Evolutionary conservation across 2,888 invertebrate genomes (phyloP).

Genomic region (Strigamia maritima): DNA sequence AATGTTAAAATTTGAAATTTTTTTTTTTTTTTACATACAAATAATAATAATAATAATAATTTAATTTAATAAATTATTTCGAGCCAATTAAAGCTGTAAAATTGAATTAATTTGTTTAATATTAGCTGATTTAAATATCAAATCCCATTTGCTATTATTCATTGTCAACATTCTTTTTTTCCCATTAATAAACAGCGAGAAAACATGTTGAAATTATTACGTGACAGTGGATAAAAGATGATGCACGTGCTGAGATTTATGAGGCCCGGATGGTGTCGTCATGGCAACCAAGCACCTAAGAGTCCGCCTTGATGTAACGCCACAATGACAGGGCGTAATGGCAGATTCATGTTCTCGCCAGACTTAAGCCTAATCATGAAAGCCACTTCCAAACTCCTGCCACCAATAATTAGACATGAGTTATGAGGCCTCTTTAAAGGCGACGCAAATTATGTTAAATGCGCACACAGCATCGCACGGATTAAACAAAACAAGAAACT

Average conservation of each 20-base stretch:
- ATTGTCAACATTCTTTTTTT: background rate
- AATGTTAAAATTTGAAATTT: background rate
- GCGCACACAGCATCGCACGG: background rate
- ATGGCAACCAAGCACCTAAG: constrained; percentile 26
- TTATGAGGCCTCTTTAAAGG: constrained; percentile 15
- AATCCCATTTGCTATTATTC: background rate
- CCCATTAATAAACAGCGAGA: background rate
- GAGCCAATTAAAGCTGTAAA: background rate
- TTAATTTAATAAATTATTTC: background rate
- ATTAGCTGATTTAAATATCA: background rate
- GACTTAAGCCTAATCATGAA: constrained; percentile 34
- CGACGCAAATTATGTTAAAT: constrained; percentile 25
- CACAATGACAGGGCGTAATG: constrained; percentile 34
- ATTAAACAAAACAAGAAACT: constrained; percentile 31
- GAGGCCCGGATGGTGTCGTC: constrained; percentile 24
- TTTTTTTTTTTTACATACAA: background rate
- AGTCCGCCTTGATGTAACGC: constrained; percentile 20
- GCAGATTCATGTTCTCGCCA: constrained; percentile 34
- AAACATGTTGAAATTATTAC: constrained; percentile 30
- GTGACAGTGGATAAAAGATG: constrained; percentile 32
- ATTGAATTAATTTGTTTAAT: background rate
- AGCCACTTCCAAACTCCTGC: constrained; percentile 30
- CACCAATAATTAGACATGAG: constrained; percentile 34
- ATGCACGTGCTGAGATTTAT: constrained; percentile 32
- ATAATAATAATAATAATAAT: background rate